These are phyloP conservation scores for Thecophora atra DNA, from an alignment of 2,888 invertebrate genomes.

Conservation along the genomic window DNA sequence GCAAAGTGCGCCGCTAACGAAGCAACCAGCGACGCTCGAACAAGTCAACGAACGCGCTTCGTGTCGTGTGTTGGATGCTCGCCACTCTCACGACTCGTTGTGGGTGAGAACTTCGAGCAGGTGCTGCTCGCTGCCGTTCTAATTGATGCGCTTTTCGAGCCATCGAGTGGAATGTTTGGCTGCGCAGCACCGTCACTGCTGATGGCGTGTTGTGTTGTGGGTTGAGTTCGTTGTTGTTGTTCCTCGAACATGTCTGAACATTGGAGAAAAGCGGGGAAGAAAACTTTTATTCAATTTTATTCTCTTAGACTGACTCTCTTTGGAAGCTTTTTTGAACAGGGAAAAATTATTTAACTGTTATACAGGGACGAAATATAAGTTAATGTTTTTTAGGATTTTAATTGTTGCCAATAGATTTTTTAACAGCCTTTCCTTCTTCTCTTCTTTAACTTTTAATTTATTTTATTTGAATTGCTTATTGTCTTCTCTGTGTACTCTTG, in stretches of 20 bases:
- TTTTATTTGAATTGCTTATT: too few species aligned
- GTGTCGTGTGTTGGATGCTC: neutral
- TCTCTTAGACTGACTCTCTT: too few species aligned
- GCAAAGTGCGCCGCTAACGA: constrained; percentile 7
- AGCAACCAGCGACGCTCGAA: neutral
- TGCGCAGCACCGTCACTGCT: neutral
- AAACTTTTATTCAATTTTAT: too few species aligned
- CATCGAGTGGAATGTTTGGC: neutral
- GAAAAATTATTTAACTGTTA: too few species aligned
- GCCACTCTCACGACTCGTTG: neutral
- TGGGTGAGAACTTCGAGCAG: neutral
- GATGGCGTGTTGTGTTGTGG: constrained; percentile 15
- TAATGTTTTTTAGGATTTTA: too few species aligned
- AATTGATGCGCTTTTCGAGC: constrained; percentile 21
- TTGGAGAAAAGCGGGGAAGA: neutral
- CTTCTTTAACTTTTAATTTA: too few species aligned
- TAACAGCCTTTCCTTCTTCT: too few species aligned
- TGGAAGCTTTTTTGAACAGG: too few species aligned
- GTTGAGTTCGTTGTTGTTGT: constrained; percentile 6
- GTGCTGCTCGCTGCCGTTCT: neutral
- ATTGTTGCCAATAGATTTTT: too few species aligned
- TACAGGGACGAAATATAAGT: too few species aligned
- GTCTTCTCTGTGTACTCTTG: too few species aligned
- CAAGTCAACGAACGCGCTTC: constrained; percentile 15
- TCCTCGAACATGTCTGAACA: constrained; percentile 13